These are phyloP conservation scores for Tolmerus cingulatus DNA, from an alignment of 2,888 invertebrate genomes.

Conservation along the genomic window DNA sequence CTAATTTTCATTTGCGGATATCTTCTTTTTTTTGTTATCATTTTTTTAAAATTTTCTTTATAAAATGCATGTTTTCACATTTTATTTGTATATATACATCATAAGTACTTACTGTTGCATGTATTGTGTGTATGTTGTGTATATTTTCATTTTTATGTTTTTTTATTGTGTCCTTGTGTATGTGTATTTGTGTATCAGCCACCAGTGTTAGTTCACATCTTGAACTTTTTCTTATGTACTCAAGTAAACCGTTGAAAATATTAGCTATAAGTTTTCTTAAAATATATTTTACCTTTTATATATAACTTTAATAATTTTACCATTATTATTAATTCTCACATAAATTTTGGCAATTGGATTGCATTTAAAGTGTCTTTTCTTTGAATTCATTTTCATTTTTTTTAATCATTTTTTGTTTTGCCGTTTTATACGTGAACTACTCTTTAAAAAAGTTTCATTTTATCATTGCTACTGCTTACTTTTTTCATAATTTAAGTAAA, in stretches of 20 bases:
- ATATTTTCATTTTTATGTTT: background rate
- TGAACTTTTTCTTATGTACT: background rate
- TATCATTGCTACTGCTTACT: background rate
- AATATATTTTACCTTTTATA: conserved; percentile 24
- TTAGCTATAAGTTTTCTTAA: conserved; percentile 35
- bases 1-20: conserved; percentile 11
- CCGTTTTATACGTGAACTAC: conserved; percentile 7
- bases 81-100: conserved; percentile 52
- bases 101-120: conserved; percentile 51
- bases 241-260: conserved; percentile 23
- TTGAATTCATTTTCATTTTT: background rate
- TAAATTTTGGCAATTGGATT: conserved; percentile 46
- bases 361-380: conserved; percentile 31
- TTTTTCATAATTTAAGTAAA: background rate
- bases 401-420: background rate
- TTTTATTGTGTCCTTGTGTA: too few species aligned
- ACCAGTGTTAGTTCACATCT: background rate
- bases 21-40: background rate
- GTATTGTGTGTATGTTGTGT: conserved; percentile 38
- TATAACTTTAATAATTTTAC: conserved; percentile 2
- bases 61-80: conserved; percentile 40
- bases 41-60: conserved; percentile 14
- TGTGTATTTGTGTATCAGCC: background rate
- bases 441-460: background rate
- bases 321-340: conserved; percentile 20